Evolutionary conservation across 1,140 invertebrate genomes (phyloP), one percentile per base, ranked within the genome.

Genomic region (Scylla paramamosain): DNA sequence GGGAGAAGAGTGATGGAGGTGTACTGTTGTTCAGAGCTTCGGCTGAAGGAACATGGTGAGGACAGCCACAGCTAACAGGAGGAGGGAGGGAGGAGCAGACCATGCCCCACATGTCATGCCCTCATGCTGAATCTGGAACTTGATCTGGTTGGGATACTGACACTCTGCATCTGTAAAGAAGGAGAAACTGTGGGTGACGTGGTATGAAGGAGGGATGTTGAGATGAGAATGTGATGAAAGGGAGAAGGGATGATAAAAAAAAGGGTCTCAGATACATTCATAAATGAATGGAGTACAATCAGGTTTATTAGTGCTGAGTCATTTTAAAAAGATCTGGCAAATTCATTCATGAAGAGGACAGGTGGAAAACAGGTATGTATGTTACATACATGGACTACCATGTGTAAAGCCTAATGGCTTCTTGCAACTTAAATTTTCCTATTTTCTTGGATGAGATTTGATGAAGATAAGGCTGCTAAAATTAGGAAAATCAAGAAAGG

Each of bases 41-140:
- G 45, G 29, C 10, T 12, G 45, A 1, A 84, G 16, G 39, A 92
- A n/a, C 45, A 39, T 32, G 2, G 29, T 29, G 59, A 83, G 16
- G 25, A 10, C 8, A 6, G 32, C n/a, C 8, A 82, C 31, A 4
- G 20, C 20, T 29, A 91, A 14, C 29, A 95, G 89, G 28, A 92
- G 29, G 7, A 92, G 14, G 77, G 67, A 92, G 39, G 90, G n/a
- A 31, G 94, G 28, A 10, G 87, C 59, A 28, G 14, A 8, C 83
- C 94, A 67, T 8, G 89, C 94, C 6, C 86, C 84, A 82, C 94
- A 95, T 7, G 48, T 92, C 94, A 95, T 92, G 67, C 92, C 92
- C 10, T 95, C 94, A n/a, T 95, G 94, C 25, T 28, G 84, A 2
- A 95, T 84, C 52, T 92, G 86, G 28, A 77, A 95, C 48, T 89